Evolutionary conservation across 2,113 vertebrate genomes (phyloP).

Genomic region (Calypte anna): DNA sequence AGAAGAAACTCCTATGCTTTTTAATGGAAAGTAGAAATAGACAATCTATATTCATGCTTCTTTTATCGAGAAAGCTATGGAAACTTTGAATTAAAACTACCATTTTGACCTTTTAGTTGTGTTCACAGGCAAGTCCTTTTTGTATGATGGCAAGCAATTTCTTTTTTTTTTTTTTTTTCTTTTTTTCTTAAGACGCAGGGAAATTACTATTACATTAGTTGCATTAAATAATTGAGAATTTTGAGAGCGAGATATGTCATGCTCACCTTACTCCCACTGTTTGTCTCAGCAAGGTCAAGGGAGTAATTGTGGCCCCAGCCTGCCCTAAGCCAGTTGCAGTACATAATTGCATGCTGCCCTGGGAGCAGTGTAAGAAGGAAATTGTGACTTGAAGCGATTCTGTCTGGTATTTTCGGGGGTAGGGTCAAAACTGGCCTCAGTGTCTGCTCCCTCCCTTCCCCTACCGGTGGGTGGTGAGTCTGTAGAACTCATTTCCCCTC

Average conservation of each 20-base stretch:
- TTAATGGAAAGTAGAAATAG: conserved; percentile 17
- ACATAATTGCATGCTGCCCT: conserved; percentile 62
- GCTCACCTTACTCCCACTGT: conserved; percentile 50
- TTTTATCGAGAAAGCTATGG: conserved; percentile 23
- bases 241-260: conserved; percentile 61
- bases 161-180: conserved; percentile 1
- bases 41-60: conserved; percentile 4
- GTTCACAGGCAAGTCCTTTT: conserved; percentile 70
- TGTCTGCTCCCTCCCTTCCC: conserved; percentile 41
- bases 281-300: conserved; percentile 63
- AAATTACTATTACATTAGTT: conserved; percentile 62
- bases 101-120: conserved; percentile 73
- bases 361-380: conserved; percentile 44
- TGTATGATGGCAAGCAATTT: neutral
- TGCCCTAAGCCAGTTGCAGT: conserved; percentile 61
- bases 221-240: conserved; percentile 73
- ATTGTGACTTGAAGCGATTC: conserved; percentile 63
- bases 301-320: conserved; percentile 58
- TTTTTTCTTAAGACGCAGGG: conserved; percentile 31
- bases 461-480: conserved; percentile 45
- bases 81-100: conserved; percentile 48
- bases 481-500: conserved; percentile 58
- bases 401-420: neutral
- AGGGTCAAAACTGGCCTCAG: conserved; percentile 36
- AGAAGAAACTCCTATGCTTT: conserved; percentile 10